Base-by-base conservation (phyloP, 1,140 invertebrate species). In the Brevipalpus yothersi region DNA sequence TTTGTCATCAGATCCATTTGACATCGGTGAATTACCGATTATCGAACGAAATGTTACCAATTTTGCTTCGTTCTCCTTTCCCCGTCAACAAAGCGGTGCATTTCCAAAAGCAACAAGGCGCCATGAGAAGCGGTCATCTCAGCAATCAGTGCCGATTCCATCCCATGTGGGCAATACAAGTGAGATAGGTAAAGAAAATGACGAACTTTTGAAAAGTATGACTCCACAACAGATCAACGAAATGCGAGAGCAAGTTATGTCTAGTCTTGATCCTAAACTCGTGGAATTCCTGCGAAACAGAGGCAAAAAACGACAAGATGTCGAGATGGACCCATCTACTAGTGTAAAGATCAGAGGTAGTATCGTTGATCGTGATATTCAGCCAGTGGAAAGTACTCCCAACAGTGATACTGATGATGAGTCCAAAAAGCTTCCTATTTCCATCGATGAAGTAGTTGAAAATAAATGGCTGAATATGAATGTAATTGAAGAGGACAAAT, bases 401-500 rank as follows among this genome's bases (percentile, higher is more conserved):
- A 31, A 31, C 2, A 19, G 19, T 21, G 41, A 58, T 31, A 3
- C 1, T 43, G 42, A 43, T 12, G 4, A 58, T n/a, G n/a, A 10
- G 7, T 7, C 4, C 42, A 41, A 58, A 15, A 19, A 40, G 42
- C 40, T 60, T 39, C 61, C 59, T 1, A 51, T 60, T 11, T 53
- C 41, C 8, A 13, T 21, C 13, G 23, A n/a, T 4, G 57, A 65
- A 41, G 39, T 65, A 13, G 43, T 60, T 41, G 41, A 39, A 4
- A 31, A 59, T 47, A 61, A 65, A 55, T 65, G 58, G 55, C 17
- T 60, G 9, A 40, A 64, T 17, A 65, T 65, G 64, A 21, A 59
- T 51, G 43, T 55, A 17, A 42, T 65, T n/a, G 64, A 65, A 58
- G 47, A 58, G 17, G 63, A 65, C 5, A 65, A 65, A 62, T 39